Base-by-base conservation (phyloP, 1,140 invertebrate species). In the Babylonia areolata region DNA sequence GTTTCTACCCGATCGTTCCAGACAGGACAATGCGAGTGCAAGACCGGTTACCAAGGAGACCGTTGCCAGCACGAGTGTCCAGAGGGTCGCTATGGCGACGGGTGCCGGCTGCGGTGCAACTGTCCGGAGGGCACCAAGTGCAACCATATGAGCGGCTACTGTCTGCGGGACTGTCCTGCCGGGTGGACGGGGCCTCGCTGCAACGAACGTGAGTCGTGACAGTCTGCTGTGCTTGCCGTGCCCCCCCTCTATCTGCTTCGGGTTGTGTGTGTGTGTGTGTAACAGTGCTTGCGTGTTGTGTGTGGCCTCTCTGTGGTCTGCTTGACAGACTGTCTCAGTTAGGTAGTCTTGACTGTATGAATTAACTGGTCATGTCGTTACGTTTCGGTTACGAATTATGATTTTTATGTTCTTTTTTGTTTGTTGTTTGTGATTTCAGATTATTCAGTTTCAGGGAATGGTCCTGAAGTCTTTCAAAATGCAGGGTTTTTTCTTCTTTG, bases 1-100 rank as follows among this genome's bases (percentile, higher is more conserved):
- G n/a, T n/a, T n/a, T n/a, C n/a, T n/a, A 77, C 23, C 31, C 20
- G 1, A 23, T 28, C 3, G n/a, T 87, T 90, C 39, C 87, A 94
- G 96, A 97, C 96, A 58, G 99, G 99, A 0, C 95, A 96, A 75
- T 99, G 98, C 93, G 95, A 96, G 28, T 99, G 99, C 92, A 96
- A 97, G 89, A 95, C 97, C 28, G 99, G 99, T 64, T 94, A 93
- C 86, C 85, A 90, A 75, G 93, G 93, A 17, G 86, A 87, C 15
- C 82, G 84, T 31, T 94, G 94, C 87, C 80, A 92, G 12, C 33
- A 89, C 11, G 81, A 89, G 71, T 94, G 94, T 87, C 86, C 91
- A 9, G 88, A 91, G 23, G 94, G 94, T 28, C 92, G 88, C 82
- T 95, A 91, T 87, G 95, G 95, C 3, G 86, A 88, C 23, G 89